Percentiles rank a stretch among this genome's conserved stretches.
Evolutionary conservation across 2,113 vertebrate genomes (phyloP).

Genomic region (Trinectes maculatus): DNA sequence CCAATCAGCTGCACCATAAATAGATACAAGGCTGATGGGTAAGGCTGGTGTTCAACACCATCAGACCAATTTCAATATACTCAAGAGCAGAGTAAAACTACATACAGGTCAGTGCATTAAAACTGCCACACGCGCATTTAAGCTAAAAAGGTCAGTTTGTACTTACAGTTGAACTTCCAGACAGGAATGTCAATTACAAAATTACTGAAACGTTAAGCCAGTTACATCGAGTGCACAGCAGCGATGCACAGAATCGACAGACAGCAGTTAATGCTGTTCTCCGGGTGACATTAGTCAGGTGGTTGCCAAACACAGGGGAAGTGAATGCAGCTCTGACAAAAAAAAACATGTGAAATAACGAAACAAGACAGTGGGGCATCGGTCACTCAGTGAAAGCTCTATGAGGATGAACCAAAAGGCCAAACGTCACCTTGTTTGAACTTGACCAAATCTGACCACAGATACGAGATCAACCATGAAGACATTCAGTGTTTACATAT

Average conservation of each 20-base stretch:
- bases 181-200: too few species aligned
- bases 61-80: background rate
- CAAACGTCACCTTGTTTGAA: too few species aligned
- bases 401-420: background rate
- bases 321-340: conserved; percentile 22
- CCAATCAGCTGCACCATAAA: conserved; percentile 53
- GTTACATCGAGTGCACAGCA: background rate
- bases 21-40: conserved; percentile 6
- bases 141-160: background rate
- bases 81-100: background rate
- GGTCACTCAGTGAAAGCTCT: background rate
- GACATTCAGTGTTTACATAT: too few species aligned
- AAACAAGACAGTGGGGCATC: background rate
- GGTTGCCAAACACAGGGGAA: conserved; percentile 37
- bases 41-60: conserved; percentile 16
- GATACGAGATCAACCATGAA: too few species aligned
- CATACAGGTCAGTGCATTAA: background rate
- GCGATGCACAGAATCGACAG: background rate
- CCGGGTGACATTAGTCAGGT: background rate
- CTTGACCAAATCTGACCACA: too few species aligned
- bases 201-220: background rate
- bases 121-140: background rate
- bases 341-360: conserved; percentile 1
- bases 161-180: background rate
- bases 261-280: background rate